phyloP scores from a whole-genome alignment of 2,113 vertebrate species.

The Festucalex cinctus region DNA sequence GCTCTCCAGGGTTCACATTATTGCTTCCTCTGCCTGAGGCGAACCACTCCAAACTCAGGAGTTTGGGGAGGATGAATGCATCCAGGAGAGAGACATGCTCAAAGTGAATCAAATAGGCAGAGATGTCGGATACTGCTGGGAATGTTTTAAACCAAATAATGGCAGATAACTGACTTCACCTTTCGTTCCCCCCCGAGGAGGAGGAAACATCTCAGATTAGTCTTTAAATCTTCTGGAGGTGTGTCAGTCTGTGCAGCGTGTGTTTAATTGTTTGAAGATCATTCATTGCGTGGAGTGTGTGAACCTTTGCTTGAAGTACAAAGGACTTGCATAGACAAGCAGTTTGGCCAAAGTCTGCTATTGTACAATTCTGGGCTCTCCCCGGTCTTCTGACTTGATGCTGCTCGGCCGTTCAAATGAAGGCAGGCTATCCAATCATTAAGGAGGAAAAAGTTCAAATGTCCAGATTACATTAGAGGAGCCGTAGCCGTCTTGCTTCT shows the following conservation, averaged over 20 bases:
- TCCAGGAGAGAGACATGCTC: conserved; percentile 67
- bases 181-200: conserved; percentile 58
- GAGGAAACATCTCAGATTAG: conserved; percentile 56
- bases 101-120: conserved; percentile 75
- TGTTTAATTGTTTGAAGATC: conserved; percentile 52
- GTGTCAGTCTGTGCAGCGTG: conserved; percentile 30
- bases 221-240: conserved; percentile 47
- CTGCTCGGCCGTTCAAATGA: conserved; percentile 60
- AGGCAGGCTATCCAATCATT: conserved; percentile 73
- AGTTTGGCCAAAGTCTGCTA: conserved; percentile 25
- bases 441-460: conserved; percentile 70
- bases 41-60: conserved; percentile 71
- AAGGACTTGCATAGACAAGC: conserved; percentile 35
- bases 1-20: conserved; percentile 80
- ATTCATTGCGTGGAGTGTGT: neutral
- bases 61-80: conserved; percentile 73
- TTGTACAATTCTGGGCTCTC: conserved; percentile 18
- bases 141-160: conserved; percentile 70
- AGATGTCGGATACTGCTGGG: conserved; percentile 68
- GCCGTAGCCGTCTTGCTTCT: conserved; percentile 63
- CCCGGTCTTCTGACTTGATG: conserved; percentile 36
- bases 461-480: conserved; percentile 76
- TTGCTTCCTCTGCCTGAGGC: conserved; percentile 79
- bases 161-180: conserved; percentile 67
- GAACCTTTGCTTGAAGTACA: conserved; percentile 31